Evolutionary conservation across 2,888 invertebrate genomes (phyloP), one percentile per base, ranked within the genome.

Genomic region (Stenchaetothrips biformis): DNA sequence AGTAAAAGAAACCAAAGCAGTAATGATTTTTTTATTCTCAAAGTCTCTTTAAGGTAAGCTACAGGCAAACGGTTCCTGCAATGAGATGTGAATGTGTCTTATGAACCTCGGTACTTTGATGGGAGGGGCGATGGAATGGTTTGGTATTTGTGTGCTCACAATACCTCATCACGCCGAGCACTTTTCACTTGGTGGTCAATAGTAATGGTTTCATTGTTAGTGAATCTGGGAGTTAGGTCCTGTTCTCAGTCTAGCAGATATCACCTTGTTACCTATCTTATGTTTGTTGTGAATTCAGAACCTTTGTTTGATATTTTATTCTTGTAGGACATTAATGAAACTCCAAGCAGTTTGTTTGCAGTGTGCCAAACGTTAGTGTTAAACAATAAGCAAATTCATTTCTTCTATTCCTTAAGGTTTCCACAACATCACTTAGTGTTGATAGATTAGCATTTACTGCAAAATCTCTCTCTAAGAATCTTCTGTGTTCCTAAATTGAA

Each of bases 341-440:
- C 67, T 74, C 67, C 67, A 74, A 74, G 67, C 67, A 74, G 67
- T 74, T 74, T 74, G 67, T 74, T 74, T 74, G 67, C 67, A 74
- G 67, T 74, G 67, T 74, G 67, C 67, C 67, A 74, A 74, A 74
- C 21, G 67, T 74, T 74, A 74, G 67, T 21, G 21, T 25, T 74
- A 7, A 74, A 74, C 67, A 74, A 21, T 74, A 9, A 21, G 25
- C 67, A 74, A 21, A 59, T 59, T 7, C 59, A 59, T 18, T 59
- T 6, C 18, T 18, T 21, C 67, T 74, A 37, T 21, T 74, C 7
- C 67, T 74, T 74, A 74, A 25, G 67, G 67, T 74, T 74, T 74
- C 67, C 67, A 74, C 25, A 21, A 25, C 67, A 25, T 74, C 25
- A 21, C 53, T 74, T 25, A 74, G 67, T 74, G 25, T 74, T 74